These are phyloP conservation scores for Caretta caretta DNA, from an alignment of 2,113 vertebrate species.

Conservation along the genomic window DNA sequence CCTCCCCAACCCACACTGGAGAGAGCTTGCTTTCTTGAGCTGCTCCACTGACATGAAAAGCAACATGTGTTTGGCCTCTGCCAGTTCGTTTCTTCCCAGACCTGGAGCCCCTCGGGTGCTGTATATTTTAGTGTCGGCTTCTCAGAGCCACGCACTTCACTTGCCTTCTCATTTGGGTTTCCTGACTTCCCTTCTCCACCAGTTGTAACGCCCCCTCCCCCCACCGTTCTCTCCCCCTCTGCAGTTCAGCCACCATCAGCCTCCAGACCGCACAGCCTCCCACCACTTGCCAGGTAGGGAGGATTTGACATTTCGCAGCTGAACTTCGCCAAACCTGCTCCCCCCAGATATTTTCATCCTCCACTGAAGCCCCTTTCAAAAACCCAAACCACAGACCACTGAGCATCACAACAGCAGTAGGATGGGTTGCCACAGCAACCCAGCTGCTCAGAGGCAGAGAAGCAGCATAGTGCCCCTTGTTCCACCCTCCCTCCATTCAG, in stretches of 20 bases:
- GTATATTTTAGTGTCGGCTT: neutral
- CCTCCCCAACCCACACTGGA: too few relatives aligned
- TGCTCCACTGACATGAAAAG: neutral
- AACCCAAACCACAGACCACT: neutral
- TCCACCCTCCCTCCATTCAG: neutral
- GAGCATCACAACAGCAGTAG: neutral
- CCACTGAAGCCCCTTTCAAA: neutral
- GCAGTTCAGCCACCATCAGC: neutral
- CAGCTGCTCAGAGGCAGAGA: neutral
- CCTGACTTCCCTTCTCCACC: neutral
- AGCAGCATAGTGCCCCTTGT: neutral
- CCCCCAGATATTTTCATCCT: neutral
- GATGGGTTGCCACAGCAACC: constrained; percentile 38
- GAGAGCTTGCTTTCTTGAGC: neutral
- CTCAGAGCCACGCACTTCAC: fast-evolving
- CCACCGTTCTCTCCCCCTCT: neutral
- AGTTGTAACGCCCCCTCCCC: neutral
- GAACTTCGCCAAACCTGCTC: neutral
- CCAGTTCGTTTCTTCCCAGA: neutral
- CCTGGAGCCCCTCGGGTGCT: neutral
- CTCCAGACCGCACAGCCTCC: neutral
- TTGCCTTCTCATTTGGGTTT: neutral
- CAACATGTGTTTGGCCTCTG: neutral
- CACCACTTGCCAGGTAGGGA: neutral
- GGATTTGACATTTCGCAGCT: neutral